Percentiles rank a stretch among this genome's conserved stretches.
These are phyloP conservation scores for Dichetophora obliterata DNA, from an alignment of 2,888 invertebrate species.

Conservation along the genomic window DNA sequence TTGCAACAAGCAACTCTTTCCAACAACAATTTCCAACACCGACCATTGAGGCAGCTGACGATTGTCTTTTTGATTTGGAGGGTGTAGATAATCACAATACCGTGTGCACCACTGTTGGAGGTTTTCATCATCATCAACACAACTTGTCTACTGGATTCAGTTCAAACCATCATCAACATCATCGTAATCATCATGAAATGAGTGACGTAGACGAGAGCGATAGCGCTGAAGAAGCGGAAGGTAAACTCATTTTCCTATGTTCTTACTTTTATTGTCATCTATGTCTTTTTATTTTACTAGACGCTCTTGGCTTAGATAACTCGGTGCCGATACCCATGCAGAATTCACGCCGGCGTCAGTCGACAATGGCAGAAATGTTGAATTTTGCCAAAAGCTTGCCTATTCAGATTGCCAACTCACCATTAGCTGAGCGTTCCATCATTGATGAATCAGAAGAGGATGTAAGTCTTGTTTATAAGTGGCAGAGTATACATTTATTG, in stretches of 20 bases:
- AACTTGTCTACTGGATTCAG: constrained; percentile 25
- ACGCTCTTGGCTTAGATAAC: constrained; percentile 67
- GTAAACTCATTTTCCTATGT: constrained; percentile 69
- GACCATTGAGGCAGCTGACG: constrained; percentile 72
- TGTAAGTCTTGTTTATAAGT: constrained; percentile 53
- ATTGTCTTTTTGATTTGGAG: constrained; percentile 84
- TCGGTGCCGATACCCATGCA: constrained; percentile 63
- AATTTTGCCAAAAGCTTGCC: constrained; percentile 82
- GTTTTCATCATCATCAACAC: constrained; percentile 37
- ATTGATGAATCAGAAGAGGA: constrained; percentile 59
- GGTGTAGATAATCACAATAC: constrained; percentile 69
- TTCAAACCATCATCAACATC: constrained; percentile 37
- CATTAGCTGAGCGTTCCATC: constrained; percentile 54
- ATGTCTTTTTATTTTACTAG: constrained; percentile 48
- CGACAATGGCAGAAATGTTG: constrained; percentile 49
- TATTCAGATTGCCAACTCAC: constrained; percentile 78
- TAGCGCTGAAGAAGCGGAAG: constrained; percentile 84
- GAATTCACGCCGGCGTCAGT: constrained; percentile 41
- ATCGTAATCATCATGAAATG: constrained; percentile 54
- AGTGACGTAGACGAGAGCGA: constrained; percentile 80
- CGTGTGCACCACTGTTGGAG: background rate
- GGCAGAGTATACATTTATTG: background rate
- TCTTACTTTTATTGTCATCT: constrained; percentile 22
- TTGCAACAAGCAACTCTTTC: constrained; percentile 41
- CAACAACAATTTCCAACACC: constrained; percentile 53